Conservation (phyloP, 2,888 invertebrate species). For the Eilema griseolum region DNA sequence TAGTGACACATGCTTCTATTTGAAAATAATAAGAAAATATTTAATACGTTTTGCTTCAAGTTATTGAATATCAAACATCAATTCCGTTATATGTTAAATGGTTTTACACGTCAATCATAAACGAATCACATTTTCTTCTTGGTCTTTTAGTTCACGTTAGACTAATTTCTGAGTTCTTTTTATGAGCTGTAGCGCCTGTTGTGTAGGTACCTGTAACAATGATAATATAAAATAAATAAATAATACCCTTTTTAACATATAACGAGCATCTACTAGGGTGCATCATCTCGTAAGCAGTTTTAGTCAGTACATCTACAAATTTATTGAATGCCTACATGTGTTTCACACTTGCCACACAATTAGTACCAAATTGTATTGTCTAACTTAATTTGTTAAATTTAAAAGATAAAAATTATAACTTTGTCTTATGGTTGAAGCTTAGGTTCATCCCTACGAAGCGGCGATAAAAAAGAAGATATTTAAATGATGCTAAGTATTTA, state of each 20-base stretch:
- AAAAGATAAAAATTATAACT: no score
- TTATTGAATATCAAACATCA: background rate
- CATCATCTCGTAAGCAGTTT: no score
- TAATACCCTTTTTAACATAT: background rate
- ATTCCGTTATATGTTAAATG: background rate
- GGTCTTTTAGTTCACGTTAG: background rate
- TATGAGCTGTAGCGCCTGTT: background rate
- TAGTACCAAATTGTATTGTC: no score
- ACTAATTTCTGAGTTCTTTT: background rate
- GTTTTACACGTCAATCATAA: background rate
- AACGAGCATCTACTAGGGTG: no score
- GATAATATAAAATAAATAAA: background rate
- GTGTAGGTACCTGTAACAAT: slow-evolving; percentile 39
- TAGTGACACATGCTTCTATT: background rate
- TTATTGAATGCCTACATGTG: no score
- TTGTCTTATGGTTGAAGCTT: background rate
- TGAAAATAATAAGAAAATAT: background rate
- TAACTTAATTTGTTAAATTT: no score
- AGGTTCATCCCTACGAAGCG: background rate
- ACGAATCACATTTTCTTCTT: background rate
- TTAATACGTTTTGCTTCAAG: background rate
- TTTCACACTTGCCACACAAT: no score
- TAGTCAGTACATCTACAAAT: no score
- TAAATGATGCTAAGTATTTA: background rate
- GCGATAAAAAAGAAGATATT: background rate